Evolutionary conservation across 2,113 vertebrate species (phyloP).

Genomic region (Heteronetta atricapilla): DNA sequence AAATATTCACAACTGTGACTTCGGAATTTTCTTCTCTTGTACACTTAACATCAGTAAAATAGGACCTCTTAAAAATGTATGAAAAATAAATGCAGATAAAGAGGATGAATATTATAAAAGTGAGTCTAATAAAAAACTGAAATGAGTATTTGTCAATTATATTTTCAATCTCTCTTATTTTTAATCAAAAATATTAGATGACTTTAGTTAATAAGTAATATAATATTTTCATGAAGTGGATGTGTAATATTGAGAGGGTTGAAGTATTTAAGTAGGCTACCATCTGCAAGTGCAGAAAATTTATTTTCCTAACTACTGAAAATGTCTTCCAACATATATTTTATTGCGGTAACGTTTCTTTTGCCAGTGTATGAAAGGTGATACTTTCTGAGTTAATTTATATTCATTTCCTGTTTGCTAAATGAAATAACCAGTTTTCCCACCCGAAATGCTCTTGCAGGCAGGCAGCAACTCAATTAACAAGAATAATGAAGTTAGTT

Average conservation of each 20-base stretch:
- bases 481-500: slow-evolving; percentile 43
- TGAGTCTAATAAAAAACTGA: not conserved
- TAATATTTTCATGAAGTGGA: not conserved
- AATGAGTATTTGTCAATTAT: not conserved
- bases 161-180: not conserved
- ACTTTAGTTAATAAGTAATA: not conserved
- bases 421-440: slow-evolving; percentile 32
- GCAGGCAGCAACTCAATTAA: slow-evolving; percentile 48
- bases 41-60: not conserved
- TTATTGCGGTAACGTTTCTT: slow-evolving; percentile 3
- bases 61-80: not conserved
- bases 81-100: not conserved
- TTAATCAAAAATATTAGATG: not conserved
- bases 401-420: slow-evolving; percentile 20
- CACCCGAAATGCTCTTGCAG: slow-evolving; percentile 40
- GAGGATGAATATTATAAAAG: not conserved
- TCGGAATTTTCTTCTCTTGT: not conserved
- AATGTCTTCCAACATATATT: not conserved
- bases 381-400: slow-evolving; percentile 14
- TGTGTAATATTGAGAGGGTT: not conserved
- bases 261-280: not conserved
- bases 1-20: not conserved
- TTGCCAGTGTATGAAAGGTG: not conserved
- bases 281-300: not conserved
- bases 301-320: not conserved